Conservation (phyloP, 2,113 vertebrate genomes). For the Anoplopoma fimbria region DNA sequence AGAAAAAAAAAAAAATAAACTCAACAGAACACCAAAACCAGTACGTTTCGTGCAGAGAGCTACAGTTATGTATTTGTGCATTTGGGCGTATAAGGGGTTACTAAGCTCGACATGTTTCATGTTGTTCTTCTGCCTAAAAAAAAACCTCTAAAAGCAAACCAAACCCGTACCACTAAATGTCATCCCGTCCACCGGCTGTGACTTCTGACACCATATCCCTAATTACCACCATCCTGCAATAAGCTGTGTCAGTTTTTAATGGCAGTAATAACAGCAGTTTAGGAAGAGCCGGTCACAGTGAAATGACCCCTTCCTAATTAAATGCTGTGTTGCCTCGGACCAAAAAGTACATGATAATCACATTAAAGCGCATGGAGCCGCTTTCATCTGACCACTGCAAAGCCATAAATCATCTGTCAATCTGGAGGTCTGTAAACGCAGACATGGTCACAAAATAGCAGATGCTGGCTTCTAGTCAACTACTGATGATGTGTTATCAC, state of each 20-base stretch:
- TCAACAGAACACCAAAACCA: neutral
- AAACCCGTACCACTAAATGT: slow-evolving; percentile 6
- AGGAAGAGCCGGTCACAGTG: slow-evolving; percentile 58
- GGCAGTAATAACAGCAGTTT: slow-evolving; percentile 63
- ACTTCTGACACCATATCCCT: slow-evolving; percentile 60
- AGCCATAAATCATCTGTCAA: slow-evolving; percentile 37
- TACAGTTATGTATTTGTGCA: neutral
- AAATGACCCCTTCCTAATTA: slow-evolving; percentile 73
- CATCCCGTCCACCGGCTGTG: slow-evolving; percentile 33
- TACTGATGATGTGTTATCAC: neutral
- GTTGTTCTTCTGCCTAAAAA: neutral
- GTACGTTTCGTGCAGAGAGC: neutral
- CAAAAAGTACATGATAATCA: slow-evolving; percentile 71
- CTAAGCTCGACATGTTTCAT: neutral
- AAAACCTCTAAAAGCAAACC: slow-evolving; percentile 28
- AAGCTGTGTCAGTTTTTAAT: slow-evolving; percentile 63
- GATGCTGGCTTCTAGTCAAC: neutral
- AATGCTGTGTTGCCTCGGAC: slow-evolving; percentile 62
- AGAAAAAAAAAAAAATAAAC: no score
- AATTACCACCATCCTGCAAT: slow-evolving; percentile 62
- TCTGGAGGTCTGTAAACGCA: slow-evolving; percentile 1
- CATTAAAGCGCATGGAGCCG: slow-evolving; percentile 59
- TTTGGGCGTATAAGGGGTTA: neutral
- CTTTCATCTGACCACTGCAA: slow-evolving; percentile 56
- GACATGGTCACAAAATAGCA: neutral